Evolutionary conservation across 2,888 invertebrate genomes (phyloP).

Genomic region (Tenthredo scrophulariae): DNA sequence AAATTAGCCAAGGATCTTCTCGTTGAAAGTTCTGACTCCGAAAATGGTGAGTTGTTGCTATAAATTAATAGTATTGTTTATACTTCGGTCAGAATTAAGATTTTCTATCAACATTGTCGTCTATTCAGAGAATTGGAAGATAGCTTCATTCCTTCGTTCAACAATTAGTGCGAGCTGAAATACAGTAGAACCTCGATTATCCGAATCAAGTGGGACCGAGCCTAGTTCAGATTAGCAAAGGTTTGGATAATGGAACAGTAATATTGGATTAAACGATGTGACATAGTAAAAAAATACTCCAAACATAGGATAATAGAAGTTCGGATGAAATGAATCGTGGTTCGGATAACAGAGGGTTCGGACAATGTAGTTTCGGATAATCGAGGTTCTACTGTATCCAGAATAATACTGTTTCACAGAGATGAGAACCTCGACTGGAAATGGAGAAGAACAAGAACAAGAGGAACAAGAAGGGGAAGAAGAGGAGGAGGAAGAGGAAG

Average conservation of each 20-base stretch:
- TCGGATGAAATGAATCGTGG: too few species aligned
- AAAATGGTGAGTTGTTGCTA: conserved; percentile 53
- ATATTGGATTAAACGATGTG: too few species aligned
- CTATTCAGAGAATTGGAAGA: conserved; percentile 10
- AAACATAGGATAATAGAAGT: too few species aligned
- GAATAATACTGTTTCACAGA: conserved; percentile 26
- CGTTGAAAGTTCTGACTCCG: conserved; percentile 58
- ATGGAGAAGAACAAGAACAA: conserved; percentile 42
- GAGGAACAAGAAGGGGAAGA: not conserved
- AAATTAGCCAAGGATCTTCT: conserved; percentile 61
- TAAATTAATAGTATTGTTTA: not conserved
- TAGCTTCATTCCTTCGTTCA: not conserved
- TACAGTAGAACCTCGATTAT: too few species aligned
- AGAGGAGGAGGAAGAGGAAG: conserved; percentile 53
- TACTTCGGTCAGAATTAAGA: not conserved
- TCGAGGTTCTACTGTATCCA: too few species aligned
- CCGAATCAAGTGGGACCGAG: too few species aligned
- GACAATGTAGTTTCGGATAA: too few species aligned
- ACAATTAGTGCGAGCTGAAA: not conserved
- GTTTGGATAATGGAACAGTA: too few species aligned
- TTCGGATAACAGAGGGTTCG: too few species aligned
- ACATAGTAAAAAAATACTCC: too few species aligned
- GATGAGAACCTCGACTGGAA: not conserved
- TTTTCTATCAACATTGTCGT: not conserved
- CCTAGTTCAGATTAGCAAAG: too few species aligned